Evolutionary conservation across 2,113 vertebrate species (phyloP), one percentile per base, ranked within the genome.

Genomic region (Hippocampus zosterae): DNA sequence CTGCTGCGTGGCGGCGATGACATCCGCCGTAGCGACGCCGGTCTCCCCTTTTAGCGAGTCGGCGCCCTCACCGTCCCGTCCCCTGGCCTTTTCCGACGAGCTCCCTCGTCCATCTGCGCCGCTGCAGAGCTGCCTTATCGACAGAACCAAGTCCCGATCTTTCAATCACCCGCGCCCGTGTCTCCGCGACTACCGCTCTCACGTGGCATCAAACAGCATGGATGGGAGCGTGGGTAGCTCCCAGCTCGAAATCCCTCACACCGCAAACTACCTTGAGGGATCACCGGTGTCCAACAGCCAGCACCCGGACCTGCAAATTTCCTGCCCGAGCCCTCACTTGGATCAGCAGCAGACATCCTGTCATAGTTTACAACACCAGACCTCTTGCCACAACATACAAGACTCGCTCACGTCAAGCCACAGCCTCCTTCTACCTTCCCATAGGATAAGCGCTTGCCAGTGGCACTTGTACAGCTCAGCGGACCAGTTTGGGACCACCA

Each of bases 151-250:
- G 80, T 92, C 93, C 2, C 92, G 85, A 60, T 94, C 94, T 72
- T 94, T 94, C 72, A 88, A 91, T 76, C 92, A 86, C 13, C 91
- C 95, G 88, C 85, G 93, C 89, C 88, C 94, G 67, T 90, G 83
- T 57, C 87, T 91, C 16, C 90, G 88, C 63, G 95, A 95, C 69
- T 95, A 93, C 0, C 93, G 93, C 59, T 95, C 94, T 25, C 96
- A 96, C 75, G 90, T 97, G 88, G 87, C 94, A 12, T 95, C 96
- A 19, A 92, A 93, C 15, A 95, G 94, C 71, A 91, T 93, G 16
- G 96, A 97, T 0, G 94, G 93, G 68, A 96, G 94, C 73, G 90
- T 91, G 44, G 94, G 80, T 78, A 95, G 94, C 82, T 95, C 95
- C 0, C 93, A 88, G 68, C 89, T 95, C 1, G 94, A 96, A 90